Evolutionary conservation across 92 coral and sea anemone genomes (phyloP).

Genomic region (Paramuricea clavata): DNA sequence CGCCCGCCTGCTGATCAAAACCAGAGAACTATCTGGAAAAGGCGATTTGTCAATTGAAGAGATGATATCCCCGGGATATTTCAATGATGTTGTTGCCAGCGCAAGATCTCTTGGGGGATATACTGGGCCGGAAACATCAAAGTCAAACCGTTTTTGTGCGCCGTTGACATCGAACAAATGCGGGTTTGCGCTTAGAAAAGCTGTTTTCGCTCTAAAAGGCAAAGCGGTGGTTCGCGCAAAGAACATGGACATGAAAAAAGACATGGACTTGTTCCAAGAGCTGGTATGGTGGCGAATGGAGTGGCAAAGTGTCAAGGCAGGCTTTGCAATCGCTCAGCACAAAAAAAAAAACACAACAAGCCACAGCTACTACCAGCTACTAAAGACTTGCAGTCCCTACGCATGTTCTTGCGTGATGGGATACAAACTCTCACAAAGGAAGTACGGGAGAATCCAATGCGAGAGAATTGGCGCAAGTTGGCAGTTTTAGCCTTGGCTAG

Average conservation of each 20-base stretch:
- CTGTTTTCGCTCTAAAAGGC: neutral
- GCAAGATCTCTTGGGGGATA: neutral
- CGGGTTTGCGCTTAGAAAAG: slow-evolving; percentile 21
- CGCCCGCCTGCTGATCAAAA: no score
- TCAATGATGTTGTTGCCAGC: no score
- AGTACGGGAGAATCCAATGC: neutral
- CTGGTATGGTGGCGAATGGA: slow-evolving; percentile 61
- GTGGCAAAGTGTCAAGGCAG: slow-evolving; percentile 31
- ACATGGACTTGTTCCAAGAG: slow-evolving; percentile 24
- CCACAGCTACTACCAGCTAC: slow-evolving; percentile 41
- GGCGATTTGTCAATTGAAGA: no score
- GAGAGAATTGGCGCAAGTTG: neutral
- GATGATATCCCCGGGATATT: no score
- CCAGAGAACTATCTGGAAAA: no score
- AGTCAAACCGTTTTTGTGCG: neutral
- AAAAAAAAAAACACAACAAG: slow-evolving; percentile 51
- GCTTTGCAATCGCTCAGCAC: neutral
- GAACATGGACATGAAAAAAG: neutral
- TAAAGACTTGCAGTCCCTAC: neutral
- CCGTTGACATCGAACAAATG: neutral
- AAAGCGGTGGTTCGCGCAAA: slow-evolving; percentile 10
- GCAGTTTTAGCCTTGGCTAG: slow-evolving; percentile 38
- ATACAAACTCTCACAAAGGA: neutral
- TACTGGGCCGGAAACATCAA: neutral
- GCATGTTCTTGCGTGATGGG: neutral